Evolutionary conservation across 1,140 invertebrate species (phyloP), one percentile per base, ranked within the genome.

Genomic region (Catajapyx aquilonaris): DNA sequence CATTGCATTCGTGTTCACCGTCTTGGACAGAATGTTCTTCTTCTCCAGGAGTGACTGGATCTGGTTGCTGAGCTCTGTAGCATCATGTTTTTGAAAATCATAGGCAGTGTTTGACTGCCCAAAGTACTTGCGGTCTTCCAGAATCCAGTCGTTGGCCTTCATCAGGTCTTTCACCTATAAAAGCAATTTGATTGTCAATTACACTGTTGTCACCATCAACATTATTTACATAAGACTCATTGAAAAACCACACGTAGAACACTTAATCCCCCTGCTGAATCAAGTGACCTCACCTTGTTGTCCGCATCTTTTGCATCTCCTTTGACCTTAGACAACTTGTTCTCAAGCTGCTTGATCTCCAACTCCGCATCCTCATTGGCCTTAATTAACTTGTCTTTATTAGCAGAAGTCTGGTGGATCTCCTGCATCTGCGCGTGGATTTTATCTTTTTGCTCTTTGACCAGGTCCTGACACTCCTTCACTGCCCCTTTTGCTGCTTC

Each of bases 1-100:
- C 62, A 90, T 85, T 4, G 86, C 84, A 46, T 81, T 65, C 38
- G 76, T 70, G 55, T 91, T 91, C 4, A 93, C 73, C 44, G 65
- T 76, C 42, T 77, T 68, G 19, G 74, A 70, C 45, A 93, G 61
- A 54, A 74, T 74, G 34, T 78, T 72, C 39, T 74, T 73, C 2
- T 62, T 59, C 41, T 74, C 69, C 49, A 71, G 57, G 10, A 85
- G 53, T 47, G 73, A 76, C 60, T 50, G 60, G 50, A 55, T 68
- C 64, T 44, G 67, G 47, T 52, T 62, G 43, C 50, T 60, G 35
- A 69, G 63, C 42, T 69, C 68, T 30, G 62, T 55, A 0, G 71
- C 69, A 48, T 74, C 61, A 43, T 60, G 60, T 9, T 47, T 50
- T 17, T 65, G 46, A 41, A 66, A 67, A 49, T 71, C 66, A 50